Conservation (phyloP, 2,888 invertebrate species). For the Oscheius sp. region DNA sequence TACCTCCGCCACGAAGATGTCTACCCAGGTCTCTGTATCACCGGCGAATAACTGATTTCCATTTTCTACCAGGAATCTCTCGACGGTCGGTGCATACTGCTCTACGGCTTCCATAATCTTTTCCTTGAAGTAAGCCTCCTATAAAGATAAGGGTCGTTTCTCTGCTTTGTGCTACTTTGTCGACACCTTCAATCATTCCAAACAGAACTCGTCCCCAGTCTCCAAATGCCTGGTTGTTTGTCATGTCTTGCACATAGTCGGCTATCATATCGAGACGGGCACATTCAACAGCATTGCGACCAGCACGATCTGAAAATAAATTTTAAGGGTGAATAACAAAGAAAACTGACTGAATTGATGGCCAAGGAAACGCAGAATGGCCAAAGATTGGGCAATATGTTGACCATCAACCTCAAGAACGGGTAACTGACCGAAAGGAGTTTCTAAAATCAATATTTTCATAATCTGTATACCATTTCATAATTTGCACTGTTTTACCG, state of each 20-base stretch:
- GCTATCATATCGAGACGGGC: conserved; percentile 62
- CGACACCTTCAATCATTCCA: conserved; percentile 40
- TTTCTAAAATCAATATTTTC: conserved; percentile 59
- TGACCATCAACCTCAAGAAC: conserved; percentile 65
- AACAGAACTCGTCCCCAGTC: conserved; percentile 45
- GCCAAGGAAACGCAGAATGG: conserved; percentile 62
- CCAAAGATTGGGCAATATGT: conserved; percentile 58
- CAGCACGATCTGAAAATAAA: conserved; percentile 43
- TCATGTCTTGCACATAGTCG: conserved; percentile 51
- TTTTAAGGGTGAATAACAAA: conserved; percentile 3
- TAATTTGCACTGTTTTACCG: too few relatives aligned
- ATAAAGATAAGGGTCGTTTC: neutral
- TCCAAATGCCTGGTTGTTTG: conserved; percentile 38
- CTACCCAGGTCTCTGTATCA: conserved; percentile 66
- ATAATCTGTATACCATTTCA: too few relatives aligned
- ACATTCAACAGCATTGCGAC: conserved; percentile 51
- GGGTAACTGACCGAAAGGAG: conserved; percentile 66
- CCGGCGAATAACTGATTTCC: conserved; percentile 59
- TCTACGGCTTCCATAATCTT: conserved; percentile 58
- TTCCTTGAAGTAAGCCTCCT: conserved; percentile 54
- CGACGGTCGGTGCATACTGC: conserved; percentile 57
- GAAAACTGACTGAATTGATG: conserved; percentile 55
- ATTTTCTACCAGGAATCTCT: conserved; percentile 61
- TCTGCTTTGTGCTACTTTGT: conserved; percentile 30
- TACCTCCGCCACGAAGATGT: conserved; percentile 62